Base-by-base conservation (phyloP, 2,113 vertebrate genomes). In the Sphaerodactylus townsendi region DNA sequence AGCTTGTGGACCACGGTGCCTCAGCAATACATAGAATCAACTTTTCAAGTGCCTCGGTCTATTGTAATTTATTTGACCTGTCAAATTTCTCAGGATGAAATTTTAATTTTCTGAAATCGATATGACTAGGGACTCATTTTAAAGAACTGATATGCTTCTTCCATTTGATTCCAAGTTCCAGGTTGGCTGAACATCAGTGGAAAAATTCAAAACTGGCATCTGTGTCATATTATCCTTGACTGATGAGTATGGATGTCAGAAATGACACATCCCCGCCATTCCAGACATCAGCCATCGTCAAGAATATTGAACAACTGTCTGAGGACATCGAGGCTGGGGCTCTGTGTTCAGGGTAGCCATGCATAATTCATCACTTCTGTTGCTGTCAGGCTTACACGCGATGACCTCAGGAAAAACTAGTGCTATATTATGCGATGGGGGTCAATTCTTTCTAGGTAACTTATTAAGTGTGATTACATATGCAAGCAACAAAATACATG, bases 401-500 rank as follows among this genome's bases (percentile, higher is more conserved):
- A 92, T 92, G 82, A 88, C 77, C 83, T 93, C 90, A 90, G 72
- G 85, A 93, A 92, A 91, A 86, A 82, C 23, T 83, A 91, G 70
- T 88, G 85, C 77, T 86, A 85, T 30, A 83, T 80, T 85, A 84
- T 19, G 84, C 85, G 92, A 83, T 89, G 79, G 86, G 78, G 93
- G 88, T 88, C 86, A 93, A 75, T 86, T 46, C 68, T 46, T 78
- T 92, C 88, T 48, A 88, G 82, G 74, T 85, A 74, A 89, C 17
- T 83, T 92, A 87, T 93, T 91, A 93, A 93, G 84, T 87, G 85
- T 13, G 71, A 81, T 85, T 87, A 88, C 83, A 93, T 84, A 87
- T 91, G 90, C 85, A 95, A 94, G 92, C 85, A 94, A 87, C 89
- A 93, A 92, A 81, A 91, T 73, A 79, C 8, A 92, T 85, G 90